Evolutionary conservation across 2,888 invertebrate species (phyloP).

Genomic region (Polydrusus tereticollis): DNA sequence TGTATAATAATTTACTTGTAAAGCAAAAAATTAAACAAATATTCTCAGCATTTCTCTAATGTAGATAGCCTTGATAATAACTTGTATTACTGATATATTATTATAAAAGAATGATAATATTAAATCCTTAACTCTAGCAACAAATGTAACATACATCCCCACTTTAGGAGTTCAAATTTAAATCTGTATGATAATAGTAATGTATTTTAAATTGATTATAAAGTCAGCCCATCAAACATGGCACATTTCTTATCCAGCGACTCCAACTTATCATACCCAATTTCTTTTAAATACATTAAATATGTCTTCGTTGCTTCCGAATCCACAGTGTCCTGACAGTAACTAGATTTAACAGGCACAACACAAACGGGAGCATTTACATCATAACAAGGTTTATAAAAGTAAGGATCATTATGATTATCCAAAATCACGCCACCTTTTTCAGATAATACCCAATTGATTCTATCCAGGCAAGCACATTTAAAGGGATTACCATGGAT

Average conservation of each 20-base stretch:
- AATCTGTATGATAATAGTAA: no score
- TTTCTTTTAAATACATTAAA: background rate
- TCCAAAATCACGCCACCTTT: background rate
- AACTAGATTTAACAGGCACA: background rate
- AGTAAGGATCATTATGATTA: background rate
- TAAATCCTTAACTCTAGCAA: no score
- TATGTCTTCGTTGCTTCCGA: background rate
- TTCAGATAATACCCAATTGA: background rate
- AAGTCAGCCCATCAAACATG: background rate
- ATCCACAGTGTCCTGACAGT: background rate
- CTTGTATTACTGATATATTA: no score
- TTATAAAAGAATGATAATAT: no score
- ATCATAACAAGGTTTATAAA: background rate
- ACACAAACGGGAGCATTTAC: background rate
- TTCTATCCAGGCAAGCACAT: background rate
- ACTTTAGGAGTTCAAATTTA: no score
- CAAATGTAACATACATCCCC: no score
- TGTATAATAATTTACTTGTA: no score
- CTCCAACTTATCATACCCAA: background rate
- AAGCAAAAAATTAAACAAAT: no score
- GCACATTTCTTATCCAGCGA: background rate
- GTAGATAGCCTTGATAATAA: no score
- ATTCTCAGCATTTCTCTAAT: no score
- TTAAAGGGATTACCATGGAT: conserved; percentile 4
- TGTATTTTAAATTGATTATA: no score